Conservation (phyloP, 2,797 vertebrate species). For the Brachyrhaphis roseni region DNA sequence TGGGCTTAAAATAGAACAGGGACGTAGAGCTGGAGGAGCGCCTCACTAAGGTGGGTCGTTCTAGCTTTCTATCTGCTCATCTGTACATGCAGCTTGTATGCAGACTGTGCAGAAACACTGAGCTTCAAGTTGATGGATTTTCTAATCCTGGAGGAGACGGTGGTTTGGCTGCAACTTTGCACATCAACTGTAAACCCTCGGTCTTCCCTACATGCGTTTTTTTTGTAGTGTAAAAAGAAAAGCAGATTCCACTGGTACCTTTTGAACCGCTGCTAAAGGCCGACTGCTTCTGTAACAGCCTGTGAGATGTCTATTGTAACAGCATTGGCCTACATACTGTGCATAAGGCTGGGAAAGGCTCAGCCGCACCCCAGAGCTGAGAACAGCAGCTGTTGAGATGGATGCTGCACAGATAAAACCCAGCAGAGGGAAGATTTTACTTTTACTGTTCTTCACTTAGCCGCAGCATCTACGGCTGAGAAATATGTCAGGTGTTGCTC, state of each 20-base stretch:
- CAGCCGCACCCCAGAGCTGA: slow-evolving; percentile 79
- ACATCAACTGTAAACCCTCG: slow-evolving; percentile 32
- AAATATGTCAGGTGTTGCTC: slow-evolving; percentile 29
- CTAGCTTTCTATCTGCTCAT: slow-evolving; percentile 49
- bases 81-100: slow-evolving; percentile 38
- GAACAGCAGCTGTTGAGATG: slow-evolving; percentile 76
- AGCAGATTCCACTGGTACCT: slow-evolving; percentile 60
- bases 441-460: slow-evolving; percentile 48
- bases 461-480: slow-evolving; percentile 37
- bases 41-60: slow-evolving; percentile 67
- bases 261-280: slow-evolving; percentile 39
- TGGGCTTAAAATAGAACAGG: slow-evolving; percentile 79
- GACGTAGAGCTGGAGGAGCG: slow-evolving; percentile 68
- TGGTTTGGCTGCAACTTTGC: neutral
- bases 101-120: slow-evolving; percentile 40
- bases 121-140: slow-evolving; percentile 41
- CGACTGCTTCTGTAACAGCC: slow-evolving; percentile 65
- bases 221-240: slow-evolving; percentile 33
- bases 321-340: slow-evolving; percentile 77
- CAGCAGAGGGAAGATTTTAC: slow-evolving; percentile 62
- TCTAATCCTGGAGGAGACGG: slow-evolving; percentile 15
- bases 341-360: slow-evolving; percentile 63
- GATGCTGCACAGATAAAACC: slow-evolving; percentile 70
- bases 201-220: slow-evolving; percentile 21
- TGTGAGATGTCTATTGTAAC: slow-evolving; percentile 63